A percentile compares a stretch with the other conserved stretches of the same genome.
Evolutionary conservation across 2,113 vertebrate genomes (phyloP).

Genomic region (Bettongia penicillata): DNA sequence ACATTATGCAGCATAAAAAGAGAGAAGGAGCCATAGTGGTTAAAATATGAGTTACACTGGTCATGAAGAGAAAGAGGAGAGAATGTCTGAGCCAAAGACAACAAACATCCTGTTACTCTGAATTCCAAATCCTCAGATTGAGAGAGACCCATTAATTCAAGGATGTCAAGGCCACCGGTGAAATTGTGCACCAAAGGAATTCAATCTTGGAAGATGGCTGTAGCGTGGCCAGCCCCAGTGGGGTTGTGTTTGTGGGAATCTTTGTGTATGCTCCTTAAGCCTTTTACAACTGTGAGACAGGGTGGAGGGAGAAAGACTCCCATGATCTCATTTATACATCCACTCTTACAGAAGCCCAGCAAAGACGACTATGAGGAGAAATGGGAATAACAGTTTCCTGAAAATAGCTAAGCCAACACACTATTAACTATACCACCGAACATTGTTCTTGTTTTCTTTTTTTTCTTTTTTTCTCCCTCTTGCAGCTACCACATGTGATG

Average conservation of each 20-base stretch:
- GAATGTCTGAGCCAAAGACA: conserved; percentile 63
- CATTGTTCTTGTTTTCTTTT: conserved; percentile 75
- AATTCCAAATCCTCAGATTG: conserved; percentile 51
- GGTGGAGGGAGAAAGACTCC: background rate
- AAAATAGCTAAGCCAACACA: conserved; percentile 74
- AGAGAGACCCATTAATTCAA: conserved; percentile 40
- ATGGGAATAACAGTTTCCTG: conserved; percentile 77
- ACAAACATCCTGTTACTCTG: conserved; percentile 59
- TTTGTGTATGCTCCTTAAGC: background rate
- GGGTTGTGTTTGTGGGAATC: fast-evolving
- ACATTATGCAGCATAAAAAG: conserved; percentile 35
- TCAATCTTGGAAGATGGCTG: background rate
- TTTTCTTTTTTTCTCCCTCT: conserved; percentile 63
- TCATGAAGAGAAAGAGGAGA: conserved; percentile 64
- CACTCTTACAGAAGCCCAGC: conserved; percentile 61
- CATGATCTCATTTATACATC: background rate
- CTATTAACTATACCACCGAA: conserved; percentile 81
- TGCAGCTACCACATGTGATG: conserved; percentile 93
- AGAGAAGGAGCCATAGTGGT: conserved; percentile 5
- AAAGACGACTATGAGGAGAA: conserved; percentile 62
- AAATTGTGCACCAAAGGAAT: conserved; percentile 19
- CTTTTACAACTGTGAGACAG: conserved; percentile 25
- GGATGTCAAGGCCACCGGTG: conserved; percentile 36
- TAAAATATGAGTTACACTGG: conserved; percentile 42
- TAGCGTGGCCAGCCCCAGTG: background rate